Percentiles rank a stretch among this genome's conserved stretches.
Conservation (phyloP, 1,140 invertebrate species). For the Drosophila willistoni region DNA sequence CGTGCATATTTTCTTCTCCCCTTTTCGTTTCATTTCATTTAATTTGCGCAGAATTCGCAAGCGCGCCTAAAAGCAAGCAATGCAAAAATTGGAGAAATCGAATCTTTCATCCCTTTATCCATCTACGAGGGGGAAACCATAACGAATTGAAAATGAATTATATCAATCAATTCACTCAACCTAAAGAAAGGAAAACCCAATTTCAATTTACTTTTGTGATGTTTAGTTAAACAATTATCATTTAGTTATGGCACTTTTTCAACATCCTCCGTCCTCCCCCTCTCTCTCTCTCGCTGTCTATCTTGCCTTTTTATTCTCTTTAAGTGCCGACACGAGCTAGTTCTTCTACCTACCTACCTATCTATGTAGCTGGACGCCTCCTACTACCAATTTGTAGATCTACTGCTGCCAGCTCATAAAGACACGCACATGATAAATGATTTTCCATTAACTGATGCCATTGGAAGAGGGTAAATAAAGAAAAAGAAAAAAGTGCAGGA, state of each 20-base stretch:
- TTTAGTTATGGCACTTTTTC: slow-evolving; percentile 78
- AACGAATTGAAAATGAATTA: slow-evolving; percentile 8
- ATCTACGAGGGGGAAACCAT: not conserved
- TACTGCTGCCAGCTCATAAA: slow-evolving; percentile 21
- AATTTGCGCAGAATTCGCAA: slow-evolving; percentile 35
- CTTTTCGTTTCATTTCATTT: slow-evolving; percentile 23
- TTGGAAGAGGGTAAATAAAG: slow-evolving; percentile 46
- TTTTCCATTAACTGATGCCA: slow-evolving; percentile 78
- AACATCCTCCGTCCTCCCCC: no score
- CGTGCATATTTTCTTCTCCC: not conserved
- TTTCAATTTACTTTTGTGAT: slow-evolving; percentile 22
- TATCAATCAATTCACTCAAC: slow-evolving; percentile 10
- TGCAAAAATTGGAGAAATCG: slow-evolving; percentile 23
- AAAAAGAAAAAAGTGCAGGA: slow-evolving; percentile 46
- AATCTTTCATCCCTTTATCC: not conserved
- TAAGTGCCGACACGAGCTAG: slow-evolving; percentile 31
- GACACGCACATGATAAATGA: slow-evolving; percentile 80
- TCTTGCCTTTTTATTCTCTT: slow-evolving; percentile 17
- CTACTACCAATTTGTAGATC: not conserved
- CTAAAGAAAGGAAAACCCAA: not conserved
- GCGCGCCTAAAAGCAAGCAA: slow-evolving; percentile 7
- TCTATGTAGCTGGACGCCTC: not conserved
- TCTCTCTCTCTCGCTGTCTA: slow-evolving; percentile 22
- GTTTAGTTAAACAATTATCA: slow-evolving; percentile 68
- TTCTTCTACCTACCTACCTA: not conserved